phyloP scores from a whole-genome alignment of 2,113 vertebrate genomes.

The Catharus minimus region DNA sequence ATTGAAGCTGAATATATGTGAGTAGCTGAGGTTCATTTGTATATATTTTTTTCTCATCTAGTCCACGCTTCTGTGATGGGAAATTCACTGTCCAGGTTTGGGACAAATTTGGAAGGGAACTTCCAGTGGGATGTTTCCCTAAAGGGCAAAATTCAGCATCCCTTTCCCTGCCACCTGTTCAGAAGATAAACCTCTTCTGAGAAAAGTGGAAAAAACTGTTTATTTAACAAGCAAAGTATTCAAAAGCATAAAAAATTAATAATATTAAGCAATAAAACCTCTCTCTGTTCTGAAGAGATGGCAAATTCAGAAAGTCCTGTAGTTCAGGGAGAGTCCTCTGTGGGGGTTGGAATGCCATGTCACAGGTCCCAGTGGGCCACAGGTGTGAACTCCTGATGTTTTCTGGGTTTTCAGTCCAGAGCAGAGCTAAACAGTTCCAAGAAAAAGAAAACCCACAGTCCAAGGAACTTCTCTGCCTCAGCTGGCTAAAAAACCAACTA shows the following conservation, averaged over 20 bases:
- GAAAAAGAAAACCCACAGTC: too few relatives aligned
- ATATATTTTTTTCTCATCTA: not conserved
- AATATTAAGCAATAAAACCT: not conserved
- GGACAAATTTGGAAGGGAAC: not conserved
- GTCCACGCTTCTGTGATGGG: not conserved
- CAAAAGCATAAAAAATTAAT: not conserved
- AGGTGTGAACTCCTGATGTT: not conserved
- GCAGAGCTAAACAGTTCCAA: not conserved
- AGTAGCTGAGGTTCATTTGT: constrained; percentile 34
- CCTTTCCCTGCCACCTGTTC: not conserved
- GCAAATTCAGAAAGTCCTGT: not conserved
- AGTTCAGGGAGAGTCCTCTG: not conserved
- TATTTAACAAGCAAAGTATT: not conserved
- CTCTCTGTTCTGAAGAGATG: not conserved
- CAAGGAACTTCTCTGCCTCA: not conserved
- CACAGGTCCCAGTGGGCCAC: too few relatives aligned
- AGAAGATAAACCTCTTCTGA: not conserved
- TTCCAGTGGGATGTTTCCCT: too few relatives aligned
- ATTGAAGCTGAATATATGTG: constrained; percentile 26
- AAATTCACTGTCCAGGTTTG: not conserved
- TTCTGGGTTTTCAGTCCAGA: not conserved
- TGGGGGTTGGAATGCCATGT: not conserved
- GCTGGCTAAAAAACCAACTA: too few relatives aligned
- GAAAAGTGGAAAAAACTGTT: not conserved
- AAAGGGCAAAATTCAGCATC: not conserved